A percentile compares a stretch with the other conserved stretches of the same genome.
These are phyloP conservation scores for Polypedilum pembai DNA, from an alignment of 1,140 invertebrate genomes.

Conservation along the genomic window DNA sequence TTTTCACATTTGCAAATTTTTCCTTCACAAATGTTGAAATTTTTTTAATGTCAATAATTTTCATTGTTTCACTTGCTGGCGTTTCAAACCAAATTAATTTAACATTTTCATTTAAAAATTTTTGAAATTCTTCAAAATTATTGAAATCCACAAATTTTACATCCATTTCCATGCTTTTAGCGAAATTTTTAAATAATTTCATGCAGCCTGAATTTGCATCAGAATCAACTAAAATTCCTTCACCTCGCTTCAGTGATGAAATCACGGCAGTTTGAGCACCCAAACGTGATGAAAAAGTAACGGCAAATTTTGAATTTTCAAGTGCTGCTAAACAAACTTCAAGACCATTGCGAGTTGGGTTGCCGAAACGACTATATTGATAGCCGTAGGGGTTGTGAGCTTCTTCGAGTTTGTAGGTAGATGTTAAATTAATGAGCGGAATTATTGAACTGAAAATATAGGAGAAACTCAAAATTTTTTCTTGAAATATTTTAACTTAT, in stretches of 20 bases:
- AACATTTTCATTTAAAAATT: constrained; percentile 61
- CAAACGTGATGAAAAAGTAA: constrained; percentile 78
- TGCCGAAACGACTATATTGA: constrained; percentile 77
- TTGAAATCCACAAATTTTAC: constrained; percentile 65
- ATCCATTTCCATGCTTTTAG: constrained; percentile 55
- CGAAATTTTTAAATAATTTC: constrained; percentile 44
- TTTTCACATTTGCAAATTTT: constrained; percentile 52
- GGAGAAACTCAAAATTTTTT: not conserved
- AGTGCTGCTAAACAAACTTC: constrained; percentile 80
- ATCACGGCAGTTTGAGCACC: constrained; percentile 67
- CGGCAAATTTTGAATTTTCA: constrained; percentile 74
- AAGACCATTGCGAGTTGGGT: constrained; percentile 79
- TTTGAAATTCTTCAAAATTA: constrained; percentile 51
- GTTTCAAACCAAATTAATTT: constrained; percentile 85
- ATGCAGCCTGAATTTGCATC: constrained; percentile 87
- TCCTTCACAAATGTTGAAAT: constrained; percentile 51
- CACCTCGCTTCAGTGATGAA: constrained; percentile 66
- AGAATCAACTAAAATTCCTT: constrained; percentile 81
- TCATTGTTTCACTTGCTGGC: constrained; percentile 80
- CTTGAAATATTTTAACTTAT: not conserved
- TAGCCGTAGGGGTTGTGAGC: not conserved
- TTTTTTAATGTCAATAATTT: constrained; percentile 68
- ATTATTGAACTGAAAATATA: not conserved
- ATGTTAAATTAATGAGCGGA: not conserved
- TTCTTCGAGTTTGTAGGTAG: not conserved